Evolutionary conservation across 2,113 vertebrate genomes (phyloP), one percentile per base, ranked within the genome.

Genomic region (Paramisgurnus dabryanus): DNA sequence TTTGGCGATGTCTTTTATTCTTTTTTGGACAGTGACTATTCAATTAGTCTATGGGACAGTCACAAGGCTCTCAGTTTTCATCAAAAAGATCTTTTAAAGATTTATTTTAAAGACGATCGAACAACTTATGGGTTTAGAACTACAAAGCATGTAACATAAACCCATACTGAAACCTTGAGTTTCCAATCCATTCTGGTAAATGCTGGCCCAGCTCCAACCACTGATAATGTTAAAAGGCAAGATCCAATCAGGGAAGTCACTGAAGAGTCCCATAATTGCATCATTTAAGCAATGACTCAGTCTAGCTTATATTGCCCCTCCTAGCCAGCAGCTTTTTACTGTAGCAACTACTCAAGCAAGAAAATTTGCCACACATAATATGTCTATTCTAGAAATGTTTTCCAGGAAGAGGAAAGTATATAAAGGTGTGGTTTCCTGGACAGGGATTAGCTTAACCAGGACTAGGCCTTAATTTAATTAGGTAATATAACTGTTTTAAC

Each of bases 201-300:
- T 9, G 57, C 57, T 61, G 40, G n/a, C 41, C 41, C 22, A 4
- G 7, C 47, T 43, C 75, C 43, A 61, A 70, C 18, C 41, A 70
- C 17, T 0, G 55, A 61, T 74, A 61, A 45, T 18, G 67, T 45
- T 60, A 82, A 57, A 73, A 81, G 63, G 55, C 67, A 70, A 78
- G 87, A 84, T 87, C 75, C 87, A 88, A 92, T 90, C 90, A 89
- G 83, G 84, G 84, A 86, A 90, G 87, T 87, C 84, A 87, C 87
- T 89, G 81, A 87, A 86, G 87, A 88, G 84, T 82, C 81, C 71
- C 86, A 84, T 92, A 91, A 91, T 90, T 93, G 89, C 87, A 92
- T 91, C 87, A 89, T 91, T 93, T 89, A 90, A 89, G 87, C 88
- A 89, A 87, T 92, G 90, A 91, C 81, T 92, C 89, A 90, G 90